Base-by-base conservation (phyloP, 37 sponge, comb jelly and placozoan genomes). In the Beroe forskalii region DNA sequence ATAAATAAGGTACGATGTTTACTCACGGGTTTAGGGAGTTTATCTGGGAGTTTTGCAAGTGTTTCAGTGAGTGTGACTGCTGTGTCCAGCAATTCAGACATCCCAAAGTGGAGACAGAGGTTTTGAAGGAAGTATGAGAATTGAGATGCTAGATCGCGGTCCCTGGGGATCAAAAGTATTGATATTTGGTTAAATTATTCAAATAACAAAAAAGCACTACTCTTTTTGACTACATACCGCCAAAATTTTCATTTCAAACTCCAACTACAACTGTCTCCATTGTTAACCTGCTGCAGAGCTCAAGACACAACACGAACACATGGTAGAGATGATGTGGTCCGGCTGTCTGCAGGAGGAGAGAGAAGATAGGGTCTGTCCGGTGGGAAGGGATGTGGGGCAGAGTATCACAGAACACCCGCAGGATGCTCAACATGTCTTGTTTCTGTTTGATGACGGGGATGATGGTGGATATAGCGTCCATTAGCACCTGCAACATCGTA, bases 351-450 rank as follows among this genome's bases (percentile, higher is more conserved):
- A 96, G 67, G 69, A 98, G 94, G 42, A 95, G 97, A 66, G 80
- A 62, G 76, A 96, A 93, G 17, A 98, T 90, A 0, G 96, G 92
- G 2, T 93, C 76, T 33, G 91, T 62, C 60, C 99, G 92, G 90
- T 98, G 99, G 40, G 92, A 69, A 38, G 99, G 99, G 19, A 98
- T 89, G 91, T 98, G 99, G 43, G 97, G 95, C 0, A 92, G 62
- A 28, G 99, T 94, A 80, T 98, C 99, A 22, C 94, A 94, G 89
- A 96, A 98, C 62, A 98, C 95, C 2, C 91, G 91, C 91, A 98
- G 40, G 22, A 98, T 86, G 19, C 90, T 90, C 63, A 64, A 6
- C 41, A 90, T 90, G 44, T 80, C 86, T 25, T 80, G 28, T 24
- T 80, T 80, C 55, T 80, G 86, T 23, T 44, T 41, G 30, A 80